Base-by-base conservation (phyloP, 2,797 vertebrate species). In the Sebastes taczanowskii region DNA sequence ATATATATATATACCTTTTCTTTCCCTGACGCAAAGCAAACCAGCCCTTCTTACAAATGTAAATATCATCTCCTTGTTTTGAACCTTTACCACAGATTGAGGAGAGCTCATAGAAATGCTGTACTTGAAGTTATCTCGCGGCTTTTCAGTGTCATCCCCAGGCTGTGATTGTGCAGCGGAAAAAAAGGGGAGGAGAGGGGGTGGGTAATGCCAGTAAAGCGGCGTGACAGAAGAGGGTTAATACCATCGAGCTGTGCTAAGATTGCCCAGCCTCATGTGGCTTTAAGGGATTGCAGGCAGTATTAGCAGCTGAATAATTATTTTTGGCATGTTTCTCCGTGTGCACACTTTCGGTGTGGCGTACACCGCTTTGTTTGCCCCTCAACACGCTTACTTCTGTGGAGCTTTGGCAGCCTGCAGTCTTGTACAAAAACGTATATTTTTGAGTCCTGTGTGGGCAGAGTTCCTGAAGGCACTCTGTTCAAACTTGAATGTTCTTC, bases 281-380 rank as follows among this genome's bases (percentile, higher is more conserved):
- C 89, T 89, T 94, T 86, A 90, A 91, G 77, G 88, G 86, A 88
- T 88, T 84, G 85, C 90, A 87, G 86, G 71, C 91, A 80, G 86
- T 91, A 89, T 93, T 93, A 91, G 85, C 82, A 90, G 82, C 86
- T 75, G 78, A 92, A 91, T 89, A 81, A 94, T 94, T 89, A 93
- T 92, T 92, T 90, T 92, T 88, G 81, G 85, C 91, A 84, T 81
- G 81, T 88, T 91, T 84, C 80, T 84, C 60, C 77, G 69, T 65
- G 82, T 89, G 84, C 90, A 77, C 77, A 78, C 81, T 80, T 80
- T 73, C 56, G 72, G 68, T 80, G 77, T 83, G 86, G 71, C 70
- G 81, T 66, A 62, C 61, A 60, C 78, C 4, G 56, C 49, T 74
- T 64, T 20, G n/a, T 42, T 71, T 32, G 68, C 25, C 30, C 58